Evolutionary conservation across 2,797 vertebrate species (phyloP).

Genomic region (Molossus molossus): DNA sequence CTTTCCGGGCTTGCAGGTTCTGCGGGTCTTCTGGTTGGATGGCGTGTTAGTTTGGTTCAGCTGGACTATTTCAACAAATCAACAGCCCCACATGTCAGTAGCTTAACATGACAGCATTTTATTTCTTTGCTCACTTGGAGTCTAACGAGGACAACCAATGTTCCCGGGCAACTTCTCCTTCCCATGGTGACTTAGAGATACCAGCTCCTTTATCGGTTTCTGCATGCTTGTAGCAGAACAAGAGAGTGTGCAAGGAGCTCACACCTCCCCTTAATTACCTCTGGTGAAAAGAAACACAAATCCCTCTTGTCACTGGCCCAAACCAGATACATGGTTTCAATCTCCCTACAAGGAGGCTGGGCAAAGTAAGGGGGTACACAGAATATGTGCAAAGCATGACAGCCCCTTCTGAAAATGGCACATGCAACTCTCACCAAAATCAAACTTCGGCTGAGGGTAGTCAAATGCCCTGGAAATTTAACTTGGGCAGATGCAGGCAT

Average conservation of each 20-base stretch:
- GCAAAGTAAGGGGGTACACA: too few relatives aligned
- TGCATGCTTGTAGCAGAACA: not conserved
- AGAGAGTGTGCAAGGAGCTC: not conserved
- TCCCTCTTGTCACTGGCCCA: not conserved
- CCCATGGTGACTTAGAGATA: not conserved
- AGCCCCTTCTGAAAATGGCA: not conserved
- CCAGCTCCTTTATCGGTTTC: not conserved
- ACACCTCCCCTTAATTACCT: not conserved
- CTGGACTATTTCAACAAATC: not conserved
- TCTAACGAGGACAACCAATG: not conserved
- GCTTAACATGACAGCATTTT: not conserved
- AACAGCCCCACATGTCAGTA: not conserved
- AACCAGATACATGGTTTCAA: not conserved
- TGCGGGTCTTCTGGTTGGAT: not conserved
- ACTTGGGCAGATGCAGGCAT: not conserved
- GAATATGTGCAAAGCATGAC: not conserved
- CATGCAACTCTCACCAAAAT: not conserved
- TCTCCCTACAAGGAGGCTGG: not conserved
- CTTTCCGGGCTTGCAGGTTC: not conserved
- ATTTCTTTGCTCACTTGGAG: not conserved
- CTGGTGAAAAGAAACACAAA: not conserved
- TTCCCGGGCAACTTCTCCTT: not conserved
- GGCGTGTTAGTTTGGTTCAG: not conserved
- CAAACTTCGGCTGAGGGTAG: not conserved
- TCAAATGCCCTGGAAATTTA: not conserved